Evolutionary conservation across 2,888 invertebrate genomes (phyloP).

Genomic region (Sphaeridia pumilis): DNA sequence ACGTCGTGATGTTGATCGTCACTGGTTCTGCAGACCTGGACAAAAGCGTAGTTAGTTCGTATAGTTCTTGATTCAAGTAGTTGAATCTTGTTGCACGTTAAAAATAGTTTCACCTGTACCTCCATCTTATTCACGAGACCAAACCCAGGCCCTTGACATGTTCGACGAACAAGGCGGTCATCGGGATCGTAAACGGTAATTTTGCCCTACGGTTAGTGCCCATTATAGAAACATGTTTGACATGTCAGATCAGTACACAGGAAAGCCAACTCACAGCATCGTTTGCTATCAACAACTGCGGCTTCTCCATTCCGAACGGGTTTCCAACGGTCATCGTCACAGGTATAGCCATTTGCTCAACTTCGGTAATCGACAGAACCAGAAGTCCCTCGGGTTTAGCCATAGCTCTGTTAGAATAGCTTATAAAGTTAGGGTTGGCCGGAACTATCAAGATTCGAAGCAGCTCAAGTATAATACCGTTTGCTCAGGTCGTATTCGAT

Average conservation of each 20-base stretch:
- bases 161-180: slow-evolving; percentile 5
- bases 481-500: slow-evolving; percentile 49
- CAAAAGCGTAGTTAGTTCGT: too few relatives aligned
- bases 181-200: slow-evolving; percentile 15
- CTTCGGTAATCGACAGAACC: not conserved
- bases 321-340: slow-evolving; percentile 6
- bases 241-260: not conserved
- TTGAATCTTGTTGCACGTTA: too few relatives aligned
- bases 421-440: too few relatives aligned
- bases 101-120: too few relatives aligned
- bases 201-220: slow-evolving; percentile 15
- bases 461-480: slow-evolving; percentile 38
- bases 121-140: slow-evolving; percentile 18
- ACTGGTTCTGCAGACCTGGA: too few relatives aligned
- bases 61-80: too few relatives aligned
- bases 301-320: slow-evolving; percentile 7
- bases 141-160: slow-evolving; percentile 20
- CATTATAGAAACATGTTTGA: not conserved
- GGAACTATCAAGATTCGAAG: too few relatives aligned
- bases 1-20: too few relatives aligned
- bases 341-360: slow-evolving; percentile 12
- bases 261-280: not conserved
- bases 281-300: slow-evolving; percentile 10
- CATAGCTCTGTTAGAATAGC: not conserved
- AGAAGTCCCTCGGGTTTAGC: slow-evolving; percentile 2